phyloP scores from a whole-genome alignment of 2,113 vertebrate genomes.

The Chloebia gouldiae region DNA sequence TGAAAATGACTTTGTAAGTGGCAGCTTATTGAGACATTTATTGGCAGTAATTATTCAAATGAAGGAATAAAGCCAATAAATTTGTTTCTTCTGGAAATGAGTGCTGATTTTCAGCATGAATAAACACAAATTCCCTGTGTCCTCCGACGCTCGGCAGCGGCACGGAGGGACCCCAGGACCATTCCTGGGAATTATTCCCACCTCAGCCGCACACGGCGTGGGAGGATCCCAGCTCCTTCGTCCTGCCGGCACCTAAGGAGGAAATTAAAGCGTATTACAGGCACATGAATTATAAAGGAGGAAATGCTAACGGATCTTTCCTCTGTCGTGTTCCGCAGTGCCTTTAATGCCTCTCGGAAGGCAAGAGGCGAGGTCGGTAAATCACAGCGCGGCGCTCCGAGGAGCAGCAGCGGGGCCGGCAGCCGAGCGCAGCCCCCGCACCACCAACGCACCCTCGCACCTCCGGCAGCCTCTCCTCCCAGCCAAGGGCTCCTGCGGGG shows the following conservation, averaged over 20 bases:
- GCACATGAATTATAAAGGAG: background rate
- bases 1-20: background rate
- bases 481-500: fast-evolving
- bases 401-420: background rate
- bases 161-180: background rate
- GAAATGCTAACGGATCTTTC: background rate
- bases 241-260: background rate
- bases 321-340: background rate
- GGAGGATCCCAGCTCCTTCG: background rate
- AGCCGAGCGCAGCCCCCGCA: background rate
- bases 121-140: background rate
- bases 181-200: background rate
- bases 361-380: background rate
- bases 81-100: background rate
- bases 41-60: slow-evolving; percentile 10
- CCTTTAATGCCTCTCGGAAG: background rate
- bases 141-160: background rate
- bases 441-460: background rate
- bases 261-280: background rate
- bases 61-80: background rate
- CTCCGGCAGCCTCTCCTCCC: background rate
- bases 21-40: background rate
- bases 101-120: background rate
- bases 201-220: background rate
- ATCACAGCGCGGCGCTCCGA: background rate